Evolutionary conservation across 37 sponge, comb jelly and placozoan genomes (phyloP).

Genomic region (Bolinopsis microptera): DNA sequence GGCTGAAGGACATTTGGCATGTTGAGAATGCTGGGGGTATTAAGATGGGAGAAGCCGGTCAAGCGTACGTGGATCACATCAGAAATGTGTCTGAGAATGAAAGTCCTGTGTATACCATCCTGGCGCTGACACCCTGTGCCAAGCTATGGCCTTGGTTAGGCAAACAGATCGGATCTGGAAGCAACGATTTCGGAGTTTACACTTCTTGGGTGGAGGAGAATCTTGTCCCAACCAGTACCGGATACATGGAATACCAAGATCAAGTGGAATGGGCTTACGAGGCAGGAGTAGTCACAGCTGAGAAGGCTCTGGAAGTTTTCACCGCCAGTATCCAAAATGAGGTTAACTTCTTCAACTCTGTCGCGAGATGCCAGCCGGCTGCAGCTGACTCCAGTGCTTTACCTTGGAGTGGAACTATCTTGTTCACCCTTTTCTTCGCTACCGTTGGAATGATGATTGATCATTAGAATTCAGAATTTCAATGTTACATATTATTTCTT

Average conservation of each 20-base stretch:
- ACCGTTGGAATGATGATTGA: no score
- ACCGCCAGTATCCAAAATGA: not conserved
- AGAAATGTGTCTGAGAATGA: not conserved
- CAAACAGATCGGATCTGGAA: not conserved
- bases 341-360: slow-evolving; percentile 21
- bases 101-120: not conserved
- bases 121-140: not conserved
- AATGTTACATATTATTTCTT: no score
- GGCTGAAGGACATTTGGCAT: not conserved
- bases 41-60: not conserved
- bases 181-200: not conserved
- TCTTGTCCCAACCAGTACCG: not conserved
- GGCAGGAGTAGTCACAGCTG: not conserved
- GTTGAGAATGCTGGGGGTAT: not conserved
- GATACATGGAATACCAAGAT: not conserved
- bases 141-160: slow-evolving; percentile 29
- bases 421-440: no score
- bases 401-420: no score
- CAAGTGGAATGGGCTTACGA: not conserved
- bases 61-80: not conserved
- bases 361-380: not conserved
- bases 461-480: no score
- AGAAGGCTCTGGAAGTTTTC: not conserved
- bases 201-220: not conserved
- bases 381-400: no score